Evolutionary conservation across 2,797 vertebrate genomes (phyloP).

Genomic region (Loriculus beryllinus): DNA sequence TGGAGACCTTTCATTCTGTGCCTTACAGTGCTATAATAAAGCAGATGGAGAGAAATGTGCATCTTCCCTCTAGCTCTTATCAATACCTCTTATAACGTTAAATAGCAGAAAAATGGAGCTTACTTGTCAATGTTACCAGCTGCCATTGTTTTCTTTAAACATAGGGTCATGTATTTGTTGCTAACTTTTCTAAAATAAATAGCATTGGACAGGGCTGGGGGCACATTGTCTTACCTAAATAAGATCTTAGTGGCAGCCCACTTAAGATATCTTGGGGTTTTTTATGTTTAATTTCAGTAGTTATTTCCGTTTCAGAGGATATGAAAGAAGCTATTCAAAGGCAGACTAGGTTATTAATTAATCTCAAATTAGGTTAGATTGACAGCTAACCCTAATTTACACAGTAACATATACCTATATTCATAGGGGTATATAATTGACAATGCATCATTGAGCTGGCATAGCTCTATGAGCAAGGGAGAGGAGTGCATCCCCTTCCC

Average conservation of each 20-base stretch:
- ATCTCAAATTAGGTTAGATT: not conserved
- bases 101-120: conserved; percentile 1
- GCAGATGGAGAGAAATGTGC: conserved; percentile 28
- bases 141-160: not conserved
- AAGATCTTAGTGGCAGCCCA: not conserved
- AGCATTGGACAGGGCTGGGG: not conserved
- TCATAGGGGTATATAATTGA: not conserved
- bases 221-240: not conserved
- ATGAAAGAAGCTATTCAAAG: not conserved
- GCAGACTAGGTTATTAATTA: not conserved
- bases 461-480: fast-evolving
- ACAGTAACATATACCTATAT: not conserved
- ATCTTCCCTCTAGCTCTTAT: conserved; percentile 1
- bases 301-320: not conserved
- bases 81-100: conserved; percentile 28
- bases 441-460: not conserved
- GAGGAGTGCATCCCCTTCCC: not conserved
- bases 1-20: conserved; percentile 3
- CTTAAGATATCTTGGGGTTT: not conserved
- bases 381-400: not conserved
- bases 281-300: not conserved
- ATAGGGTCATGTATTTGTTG: not conserved
- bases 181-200: conserved; percentile 4
- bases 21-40: not conserved
- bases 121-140: not conserved